Evolutionary conservation across 92 coral and sea anemone genomes (phyloP).

Genomic region (Bergia sp.): DNA sequence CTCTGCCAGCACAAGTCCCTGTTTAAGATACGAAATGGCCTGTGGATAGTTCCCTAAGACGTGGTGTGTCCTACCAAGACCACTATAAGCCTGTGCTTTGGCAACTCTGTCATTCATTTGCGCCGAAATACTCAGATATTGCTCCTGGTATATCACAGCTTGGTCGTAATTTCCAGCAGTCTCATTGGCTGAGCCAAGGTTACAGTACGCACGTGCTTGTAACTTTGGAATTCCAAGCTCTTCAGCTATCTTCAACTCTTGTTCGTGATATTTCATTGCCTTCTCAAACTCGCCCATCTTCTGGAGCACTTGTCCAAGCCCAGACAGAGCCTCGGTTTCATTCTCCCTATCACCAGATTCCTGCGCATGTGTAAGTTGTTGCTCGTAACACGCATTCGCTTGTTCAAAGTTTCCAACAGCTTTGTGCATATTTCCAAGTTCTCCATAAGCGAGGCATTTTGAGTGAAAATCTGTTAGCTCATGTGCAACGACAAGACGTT

Average conservation of each 20-base stretch:
- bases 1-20: slow-evolving; percentile 86
- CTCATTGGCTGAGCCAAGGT: slow-evolving; percentile 89
- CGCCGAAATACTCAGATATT: slow-evolving; percentile 83
- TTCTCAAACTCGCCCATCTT: slow-evolving; percentile 94
- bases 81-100: slow-evolving; percentile 82
- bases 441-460: slow-evolving; percentile 92
- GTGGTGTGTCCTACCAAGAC: slow-evolving; percentile 90
- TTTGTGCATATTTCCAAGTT: slow-evolving; percentile 95
- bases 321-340: slow-evolving; percentile 89
- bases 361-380: slow-evolving; percentile 79
- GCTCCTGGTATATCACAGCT: slow-evolving; percentile 91
- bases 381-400: slow-evolving; percentile 86
- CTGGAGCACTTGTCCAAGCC: slow-evolving; percentile 87
- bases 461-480: slow-evolving; percentile 90
- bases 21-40: slow-evolving; percentile 89
- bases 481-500: slow-evolving; percentile 92
- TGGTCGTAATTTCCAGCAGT: slow-evolving; percentile 81
- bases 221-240: slow-evolving; percentile 71
- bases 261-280: slow-evolving; percentile 87
- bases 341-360: slow-evolving; percentile 72
- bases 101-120: slow-evolving; percentile 86
- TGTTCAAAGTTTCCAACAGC: slow-evolving; percentile 92
- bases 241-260: slow-evolving; percentile 82
- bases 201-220: slow-evolving; percentile 82
- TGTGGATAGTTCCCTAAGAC: slow-evolving; percentile 80